A percentile compares a stretch with the other conserved stretches of the same genome.
Evolutionary conservation across 2,888 invertebrate species (phyloP).

Genomic region (Horisme vitalbata): DNA sequence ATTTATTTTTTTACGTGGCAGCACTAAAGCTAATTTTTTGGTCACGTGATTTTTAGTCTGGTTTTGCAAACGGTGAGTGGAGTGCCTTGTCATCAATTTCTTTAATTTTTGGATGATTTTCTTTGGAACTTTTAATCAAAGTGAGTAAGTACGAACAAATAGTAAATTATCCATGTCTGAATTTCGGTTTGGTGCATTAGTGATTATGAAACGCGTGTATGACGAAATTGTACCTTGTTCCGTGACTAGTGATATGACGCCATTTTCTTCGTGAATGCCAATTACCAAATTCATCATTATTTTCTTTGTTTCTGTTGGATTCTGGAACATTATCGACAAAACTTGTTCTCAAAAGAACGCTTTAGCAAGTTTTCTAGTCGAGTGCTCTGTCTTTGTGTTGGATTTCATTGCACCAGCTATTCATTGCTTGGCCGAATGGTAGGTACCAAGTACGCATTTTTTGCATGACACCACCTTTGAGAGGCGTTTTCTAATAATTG

Average conservation of each 20-base stretch:
- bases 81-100: slow-evolving; percentile 83
- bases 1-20: slow-evolving; percentile 34
- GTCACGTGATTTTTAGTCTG: slow-evolving; percentile 66
- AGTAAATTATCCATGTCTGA: slow-evolving; percentile 55
- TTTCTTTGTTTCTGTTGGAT: slow-evolving; percentile 60
- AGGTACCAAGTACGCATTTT: slow-evolving; percentile 61
- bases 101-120: slow-evolving; percentile 82
- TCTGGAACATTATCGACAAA: slow-evolving; percentile 4
- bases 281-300: slow-evolving; percentile 76
- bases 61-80: slow-evolving; percentile 83
- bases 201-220: slow-evolving; percentile 65
- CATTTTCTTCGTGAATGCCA: slow-evolving; percentile 84
- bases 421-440: slow-evolving; percentile 30
- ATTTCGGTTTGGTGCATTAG: slow-evolving; percentile 59
- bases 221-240: slow-evolving; percentile 82
- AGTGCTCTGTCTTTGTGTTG: slow-evolving; percentile 14
- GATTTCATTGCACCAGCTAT: slow-evolving; percentile 34
- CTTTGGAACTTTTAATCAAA: slow-evolving; percentile 81
- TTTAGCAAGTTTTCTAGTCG: slow-evolving; percentile 4
- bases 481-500: slow-evolving; percentile 54
- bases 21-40: too few relatives aligned
- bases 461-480: slow-evolving; percentile 70
- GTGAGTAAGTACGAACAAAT: slow-evolving; percentile 75
- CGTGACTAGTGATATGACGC: slow-evolving; percentile 83
- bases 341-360: slow-evolving; percentile 6